These are phyloP conservation scores for Paramormyrops hopkinsi DNA, from an alignment of 2,797 vertebrate species.

Conservation along the genomic window DNA sequence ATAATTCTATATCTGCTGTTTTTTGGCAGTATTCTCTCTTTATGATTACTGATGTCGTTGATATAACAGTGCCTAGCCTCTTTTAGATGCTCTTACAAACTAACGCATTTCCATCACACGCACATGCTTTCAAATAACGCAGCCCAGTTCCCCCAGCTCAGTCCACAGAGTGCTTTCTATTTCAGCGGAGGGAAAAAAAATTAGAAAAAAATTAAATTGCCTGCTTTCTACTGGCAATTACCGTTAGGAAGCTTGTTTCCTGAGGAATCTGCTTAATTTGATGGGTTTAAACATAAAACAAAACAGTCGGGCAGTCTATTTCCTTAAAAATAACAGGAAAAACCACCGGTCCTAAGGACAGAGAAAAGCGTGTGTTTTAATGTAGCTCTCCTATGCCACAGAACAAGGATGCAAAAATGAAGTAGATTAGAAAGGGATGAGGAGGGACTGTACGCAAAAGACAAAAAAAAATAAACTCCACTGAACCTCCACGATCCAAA, in stretches of 20 bases:
- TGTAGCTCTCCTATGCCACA: background rate
- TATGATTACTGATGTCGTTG: background rate
- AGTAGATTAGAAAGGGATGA: background rate
- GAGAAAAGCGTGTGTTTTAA: background rate
- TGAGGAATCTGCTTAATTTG: background rate
- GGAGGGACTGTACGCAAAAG: background rate
- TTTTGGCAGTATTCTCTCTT: background rate
- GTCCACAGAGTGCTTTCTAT: background rate
- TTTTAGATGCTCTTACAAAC: background rate
- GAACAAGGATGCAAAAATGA: background rate
- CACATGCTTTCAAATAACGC: background rate
- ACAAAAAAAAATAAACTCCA: background rate
- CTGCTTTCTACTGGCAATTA: conserved; percentile 15
- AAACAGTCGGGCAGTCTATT: background rate
- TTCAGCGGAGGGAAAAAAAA: background rate
- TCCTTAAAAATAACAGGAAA: background rate
- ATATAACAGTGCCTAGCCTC: background rate
- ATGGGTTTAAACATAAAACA: conserved; percentile 3
- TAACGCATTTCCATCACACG: background rate
- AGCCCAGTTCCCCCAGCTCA: background rate
- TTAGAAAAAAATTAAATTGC: background rate
- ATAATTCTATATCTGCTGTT: background rate
- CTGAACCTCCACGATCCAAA: background rate
- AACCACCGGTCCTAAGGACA: background rate
- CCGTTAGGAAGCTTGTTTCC: background rate